Evolutionary conservation across 2,888 invertebrate species (phyloP), one percentile per base, ranked within the genome.

Genomic region (Slavum lentiscoides): DNA sequence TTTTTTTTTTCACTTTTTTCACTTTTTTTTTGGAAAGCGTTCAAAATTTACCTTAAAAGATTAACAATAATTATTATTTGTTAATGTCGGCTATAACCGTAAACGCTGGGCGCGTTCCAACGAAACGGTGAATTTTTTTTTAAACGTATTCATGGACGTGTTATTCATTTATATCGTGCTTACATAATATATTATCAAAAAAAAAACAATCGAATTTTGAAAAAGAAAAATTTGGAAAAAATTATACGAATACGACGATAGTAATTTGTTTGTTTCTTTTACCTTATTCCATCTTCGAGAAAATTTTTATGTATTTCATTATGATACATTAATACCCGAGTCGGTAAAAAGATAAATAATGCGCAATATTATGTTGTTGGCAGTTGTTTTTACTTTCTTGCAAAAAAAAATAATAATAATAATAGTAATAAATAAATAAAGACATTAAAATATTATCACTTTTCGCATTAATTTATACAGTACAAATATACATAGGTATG

Each of bases 11-110:
- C 8, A 19, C 7, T 58, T 58, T 59, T 59, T 59, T 59, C 9
- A 1, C 21, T 59, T 21, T 11, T n/a, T 37, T 73, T 76, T 68
- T 76, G 75, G 75, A 68, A 59, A 67, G 15, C n/a, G 68, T 68
- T 76, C 75, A 76, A 76, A 76, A 23, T 59, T 49, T 68, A 68
- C 49, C 30, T 23, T 23, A 13, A 17, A 76, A 76, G 67, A 76
- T 76, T 68, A 76, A 76, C 67, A 76, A 76, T 76, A 37, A 75
- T 75, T 75, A 75, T 75, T 75, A 76, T 68, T 68, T 76, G 67
- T 68, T 76, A 68, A 76, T 59, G 58, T 68, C 66, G 59, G 68
- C 66, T 19, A 39, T 67, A 66, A 66, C 66, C 58, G 39, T 67
- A 75, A 75, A 39, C 15, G 7, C 68, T 76, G 75, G 67, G 23